phyloP scores from a whole-genome alignment of 2,797 vertebrate species.

The Sandelia bainsii region DNA sequence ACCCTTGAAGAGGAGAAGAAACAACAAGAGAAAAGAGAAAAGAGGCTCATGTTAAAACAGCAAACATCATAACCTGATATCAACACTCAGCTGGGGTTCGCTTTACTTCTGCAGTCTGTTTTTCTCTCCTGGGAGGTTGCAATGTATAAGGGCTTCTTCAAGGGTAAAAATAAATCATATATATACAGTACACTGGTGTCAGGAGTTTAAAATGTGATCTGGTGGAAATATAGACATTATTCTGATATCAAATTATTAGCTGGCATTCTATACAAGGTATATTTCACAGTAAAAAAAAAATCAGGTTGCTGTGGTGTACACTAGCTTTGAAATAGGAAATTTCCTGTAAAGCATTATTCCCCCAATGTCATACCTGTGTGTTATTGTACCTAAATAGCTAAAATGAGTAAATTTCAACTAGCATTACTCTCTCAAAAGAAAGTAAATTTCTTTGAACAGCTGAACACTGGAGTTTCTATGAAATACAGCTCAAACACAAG shows the following conservation, averaged over 20 bases:
- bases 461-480: background rate
- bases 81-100: slow-evolving; percentile 72
- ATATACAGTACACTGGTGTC: slow-evolving; percentile 35
- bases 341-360: too few species aligned
- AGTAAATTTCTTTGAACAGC: background rate
- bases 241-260: slow-evolving; percentile 15
- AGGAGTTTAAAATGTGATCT: slow-evolving; percentile 38
- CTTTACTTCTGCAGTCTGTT: slow-evolving; percentile 66
- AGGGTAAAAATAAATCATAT: slow-evolving; percentile 76
- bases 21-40: slow-evolving; percentile 72
- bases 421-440: too few species aligned
- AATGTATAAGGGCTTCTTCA: slow-evolving; percentile 72
- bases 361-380: too few species aligned
- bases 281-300: background rate
- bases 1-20: slow-evolving; percentile 70
- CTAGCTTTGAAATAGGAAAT: too few species aligned
- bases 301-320: background rate
- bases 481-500: background rate
- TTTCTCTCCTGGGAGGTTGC: slow-evolving; percentile 67
- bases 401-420: too few species aligned
- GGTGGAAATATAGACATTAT: slow-evolving; percentile 27
- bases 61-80: slow-evolving; percentile 82
- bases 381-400: too few species aligned
- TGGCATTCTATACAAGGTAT: background rate
- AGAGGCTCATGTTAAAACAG: slow-evolving; percentile 78